phyloP scores from a whole-genome alignment of 1,140 invertebrate species.

The Euwallacea similis region DNA sequence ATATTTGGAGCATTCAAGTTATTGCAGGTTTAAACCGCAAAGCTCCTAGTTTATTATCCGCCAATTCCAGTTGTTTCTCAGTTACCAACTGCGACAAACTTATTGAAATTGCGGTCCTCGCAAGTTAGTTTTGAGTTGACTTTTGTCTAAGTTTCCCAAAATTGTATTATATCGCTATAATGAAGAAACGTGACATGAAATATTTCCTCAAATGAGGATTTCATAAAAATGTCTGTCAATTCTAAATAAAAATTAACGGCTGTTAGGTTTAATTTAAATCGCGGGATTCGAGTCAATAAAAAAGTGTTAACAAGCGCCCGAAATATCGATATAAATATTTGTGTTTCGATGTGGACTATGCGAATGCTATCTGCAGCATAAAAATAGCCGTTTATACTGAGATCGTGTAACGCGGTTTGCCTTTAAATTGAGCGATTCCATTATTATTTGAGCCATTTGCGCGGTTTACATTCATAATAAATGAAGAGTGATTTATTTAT shows the following conservation, averaged over 20 bases:
- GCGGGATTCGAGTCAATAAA: constrained; percentile 1
- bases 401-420: neutral
- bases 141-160: too few species aligned
- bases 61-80: constrained; percentile 24
- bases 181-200: too few species aligned
- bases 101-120: constrained; percentile 14
- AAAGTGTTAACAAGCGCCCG: constrained; percentile 19
- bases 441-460: too few species aligned
- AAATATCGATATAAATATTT: constrained; percentile 21
- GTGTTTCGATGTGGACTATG: neutral
- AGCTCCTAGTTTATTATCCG: neutral
- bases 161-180: too few species aligned
- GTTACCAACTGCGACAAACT: constrained; percentile 16
- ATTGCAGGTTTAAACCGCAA: neutral
- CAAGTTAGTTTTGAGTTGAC: neutral
- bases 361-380: neutral
- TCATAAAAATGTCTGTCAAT: constrained; percentile 8
- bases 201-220: neutral
- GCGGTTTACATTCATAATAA: too few species aligned
- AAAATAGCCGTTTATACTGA: neutral
- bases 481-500: too few species aligned
- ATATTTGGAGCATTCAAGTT: too few species aligned
- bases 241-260: constrained; percentile 2
- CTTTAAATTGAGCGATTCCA: neutral
- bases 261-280: constrained; percentile 1